These are phyloP conservation scores for Taphrorychus bicolor DNA, from an alignment of 2,888 invertebrate genomes.

Conservation along the genomic window DNA sequence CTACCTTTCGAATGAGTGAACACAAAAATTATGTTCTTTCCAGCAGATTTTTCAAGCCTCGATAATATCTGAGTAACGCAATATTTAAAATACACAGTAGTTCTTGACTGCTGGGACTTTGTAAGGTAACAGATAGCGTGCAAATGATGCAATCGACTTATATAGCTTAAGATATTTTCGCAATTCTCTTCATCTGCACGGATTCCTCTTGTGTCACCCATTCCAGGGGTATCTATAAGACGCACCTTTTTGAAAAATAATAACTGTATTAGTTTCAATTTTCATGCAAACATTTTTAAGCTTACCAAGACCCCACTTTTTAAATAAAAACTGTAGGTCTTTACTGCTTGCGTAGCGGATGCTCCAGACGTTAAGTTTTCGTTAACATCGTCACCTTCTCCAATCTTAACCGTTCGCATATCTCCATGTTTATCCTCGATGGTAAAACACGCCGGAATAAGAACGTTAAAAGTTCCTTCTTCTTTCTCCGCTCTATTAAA, in stretches of 20 bases:
- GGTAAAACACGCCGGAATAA: constrained; percentile 51
- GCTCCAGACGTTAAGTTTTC: constrained; percentile 41
- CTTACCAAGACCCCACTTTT: constrained; percentile 24
- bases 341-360: constrained; percentile 47
- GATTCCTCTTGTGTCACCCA: constrained; percentile 47
- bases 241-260: constrained; percentile 43
- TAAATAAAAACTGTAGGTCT: constrained; percentile 47
- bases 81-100: constrained; percentile 52
- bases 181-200: constrained; percentile 49
- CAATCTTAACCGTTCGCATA: constrained; percentile 43
- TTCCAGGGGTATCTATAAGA: constrained; percentile 55
- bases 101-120: constrained; percentile 51
- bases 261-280: neutral
- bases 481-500: constrained; percentile 46
- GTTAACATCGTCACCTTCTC: constrained; percentile 46
- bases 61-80: constrained; percentile 54
- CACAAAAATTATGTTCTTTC: constrained; percentile 54
- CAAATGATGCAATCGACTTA: constrained; percentile 49
- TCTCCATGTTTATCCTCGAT: constrained; percentile 47
- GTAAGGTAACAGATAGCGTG: constrained; percentile 54
- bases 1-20: constrained; percentile 52
- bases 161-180: constrained; percentile 51
- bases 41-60: constrained; percentile 53
- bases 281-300: neutral
- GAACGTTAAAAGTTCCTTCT: constrained; percentile 39